Conservation (phyloP, 1,140 invertebrate genomes). For the Hylaeus anthracinus region DNA sequence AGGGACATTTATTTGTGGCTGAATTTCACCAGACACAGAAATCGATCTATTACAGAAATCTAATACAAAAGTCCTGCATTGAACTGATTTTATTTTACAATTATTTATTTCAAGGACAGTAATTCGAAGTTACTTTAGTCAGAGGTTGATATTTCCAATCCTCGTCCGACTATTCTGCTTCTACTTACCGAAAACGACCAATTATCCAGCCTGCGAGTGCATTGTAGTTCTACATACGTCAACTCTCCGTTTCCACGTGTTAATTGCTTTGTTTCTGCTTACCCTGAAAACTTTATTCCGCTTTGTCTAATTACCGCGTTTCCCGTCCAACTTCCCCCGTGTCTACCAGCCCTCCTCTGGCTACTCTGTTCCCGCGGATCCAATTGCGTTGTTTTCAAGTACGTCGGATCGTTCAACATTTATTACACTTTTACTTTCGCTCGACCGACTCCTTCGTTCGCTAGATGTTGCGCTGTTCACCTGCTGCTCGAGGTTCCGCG, state of each 20-base stretch:
- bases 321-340: background rate
- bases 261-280: slow-evolving; percentile 10
- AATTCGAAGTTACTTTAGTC: too few species aligned
- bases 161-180: background rate
- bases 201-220: background rate
- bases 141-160: background rate
- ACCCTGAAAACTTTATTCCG: slow-evolving; percentile 1
- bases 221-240: background rate
- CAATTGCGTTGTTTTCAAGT: too few species aligned
- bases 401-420: too few species aligned
- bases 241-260: background rate
- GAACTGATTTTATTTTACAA: too few species aligned
- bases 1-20: background rate
- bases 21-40: background rate
- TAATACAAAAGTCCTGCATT: background rate
- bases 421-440: too few species aligned
- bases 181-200: background rate
- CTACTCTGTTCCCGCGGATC: background rate
- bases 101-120: too few species aligned
- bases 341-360: background rate
- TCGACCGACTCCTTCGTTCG: background rate
- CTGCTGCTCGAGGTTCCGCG: background rate
- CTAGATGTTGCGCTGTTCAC: background rate
- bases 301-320: slow-evolving; percentile 21
- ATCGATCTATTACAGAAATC: too few species aligned